Percentiles rank a stretch among this genome's conserved stretches.
phyloP scores from a whole-genome alignment of 1,140 invertebrate species.

The Melitaea cinxia region DNA sequence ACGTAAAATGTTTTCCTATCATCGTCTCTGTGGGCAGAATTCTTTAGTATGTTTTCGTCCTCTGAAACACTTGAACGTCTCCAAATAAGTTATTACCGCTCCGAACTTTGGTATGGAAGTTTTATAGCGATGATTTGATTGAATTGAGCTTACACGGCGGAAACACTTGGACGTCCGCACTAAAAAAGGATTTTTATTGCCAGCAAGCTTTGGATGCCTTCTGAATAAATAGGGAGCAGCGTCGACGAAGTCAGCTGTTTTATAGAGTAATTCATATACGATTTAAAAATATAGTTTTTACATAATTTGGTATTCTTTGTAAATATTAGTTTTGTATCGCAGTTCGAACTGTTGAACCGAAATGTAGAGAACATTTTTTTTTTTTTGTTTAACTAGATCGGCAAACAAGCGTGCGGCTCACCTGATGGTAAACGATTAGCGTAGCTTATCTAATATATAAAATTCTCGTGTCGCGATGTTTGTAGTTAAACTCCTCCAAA shows the following conservation, averaged over 20 bases:
- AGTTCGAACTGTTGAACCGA: too few species aligned
- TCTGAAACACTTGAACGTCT: conserved; percentile 7
- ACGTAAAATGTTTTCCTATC: background rate
- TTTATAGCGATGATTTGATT: conserved; percentile 37
- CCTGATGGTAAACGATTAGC: too few species aligned
- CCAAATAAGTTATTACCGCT: conserved; percentile 21
- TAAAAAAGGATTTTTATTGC: conserved; percentile 41
- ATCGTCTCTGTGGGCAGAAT: background rate
- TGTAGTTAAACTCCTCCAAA: too few species aligned
- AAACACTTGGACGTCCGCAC: conserved; percentile 37
- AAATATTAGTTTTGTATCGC: too few species aligned
- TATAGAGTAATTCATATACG: too few species aligned
- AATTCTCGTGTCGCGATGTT: too few species aligned
- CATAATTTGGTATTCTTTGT: too few species aligned
- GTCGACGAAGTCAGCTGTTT: background rate
- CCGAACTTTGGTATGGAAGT: conserved; percentile 16
- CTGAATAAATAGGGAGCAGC: background rate
- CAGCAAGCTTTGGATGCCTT: background rate
- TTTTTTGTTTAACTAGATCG: too few species aligned
- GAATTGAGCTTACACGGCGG: conserved; percentile 41
- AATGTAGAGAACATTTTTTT: too few species aligned
- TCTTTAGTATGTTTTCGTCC: conserved; percentile 6
- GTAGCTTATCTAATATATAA: too few species aligned
- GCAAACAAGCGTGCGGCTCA: too few species aligned
- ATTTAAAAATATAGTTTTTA: too few species aligned